Evolutionary conservation across 2,113 vertebrate species (phyloP), one percentile per base, ranked within the genome.

Genomic region (Indri indri): DNA sequence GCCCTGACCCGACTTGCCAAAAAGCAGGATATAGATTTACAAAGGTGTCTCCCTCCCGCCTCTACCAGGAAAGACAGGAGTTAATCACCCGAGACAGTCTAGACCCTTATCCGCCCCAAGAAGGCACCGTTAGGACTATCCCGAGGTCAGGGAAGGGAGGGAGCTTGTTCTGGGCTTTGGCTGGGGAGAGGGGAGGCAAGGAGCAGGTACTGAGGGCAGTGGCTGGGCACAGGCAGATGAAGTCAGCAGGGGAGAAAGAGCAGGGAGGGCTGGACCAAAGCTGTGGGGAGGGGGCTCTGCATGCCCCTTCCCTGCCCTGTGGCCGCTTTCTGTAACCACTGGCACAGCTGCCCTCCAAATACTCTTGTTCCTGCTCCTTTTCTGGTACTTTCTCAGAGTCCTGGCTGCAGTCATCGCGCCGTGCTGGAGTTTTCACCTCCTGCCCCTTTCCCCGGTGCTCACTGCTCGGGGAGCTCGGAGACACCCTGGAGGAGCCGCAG

Each of bases 221-320:
- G 90, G 20, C 50, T 66, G 22, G 3, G 2, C 14, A 3, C 34
- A 47, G 59, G 52, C 2, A n/a, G 54, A 71, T 25, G 22, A 37
- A 59, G 40, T 83, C n/a, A 68, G 81, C 20, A 45, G 34, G 77
- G 32, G n/a, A 27, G 63, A 20, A 91, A 42, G 42, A 52, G 40
- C 40, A 52, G 32, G n/a, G 0, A 37, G 32, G 30, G 11, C 9
- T 32, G 54, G 63, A 16, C 52, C 40, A 12, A 18, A n/a, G 37
- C 5, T 12, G 57, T 9, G 6, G 0, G 61, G 30, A 66, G 59
- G 54, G 13, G 42, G 27, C 37, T 80, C 42, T 12, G 32, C n/a
- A 45, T 0, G n/a, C 4, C 9, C 23, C 23, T 12, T 12, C 23
- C 32, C 11, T 0, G 2, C 9, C 30, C 12, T 73, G 23, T n/a